A percentile compares a stretch with the other conserved stretches of the same genome.
These are phyloP conservation scores for Pachypeltis micranthus DNA, from an alignment of 1,140 invertebrate genomes.

Conservation along the genomic window DNA sequence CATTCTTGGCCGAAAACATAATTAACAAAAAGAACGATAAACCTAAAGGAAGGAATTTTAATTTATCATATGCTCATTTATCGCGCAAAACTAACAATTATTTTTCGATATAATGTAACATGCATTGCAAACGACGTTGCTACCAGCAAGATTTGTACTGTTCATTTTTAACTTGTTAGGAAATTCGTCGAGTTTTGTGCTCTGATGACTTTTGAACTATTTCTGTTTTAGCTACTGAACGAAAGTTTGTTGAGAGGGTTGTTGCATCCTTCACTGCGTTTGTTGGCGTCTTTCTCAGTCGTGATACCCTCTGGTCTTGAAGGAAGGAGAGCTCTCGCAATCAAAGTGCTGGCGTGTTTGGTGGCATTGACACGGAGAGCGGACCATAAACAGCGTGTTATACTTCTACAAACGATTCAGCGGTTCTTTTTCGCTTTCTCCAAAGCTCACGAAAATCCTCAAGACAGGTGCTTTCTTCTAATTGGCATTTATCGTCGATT, in stretches of 20 bases:
- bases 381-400: slow-evolving; percentile 67
- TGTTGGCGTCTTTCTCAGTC: slow-evolving; percentile 58
- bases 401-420: slow-evolving; percentile 56
- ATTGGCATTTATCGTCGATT: slow-evolving; percentile 17
- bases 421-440: slow-evolving; percentile 80
- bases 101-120: no score
- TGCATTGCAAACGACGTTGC: no score
- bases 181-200: no score
- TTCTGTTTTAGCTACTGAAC: slow-evolving; percentile 27
- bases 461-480: not conserved
- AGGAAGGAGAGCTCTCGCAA: slow-evolving; percentile 58
- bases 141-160: no score
- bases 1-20: no score
- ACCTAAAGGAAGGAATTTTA: no score
- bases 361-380: slow-evolving; percentile 66
- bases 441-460: slow-evolving; percentile 44
- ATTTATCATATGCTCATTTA: no score
- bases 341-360: slow-evolving; percentile 68
- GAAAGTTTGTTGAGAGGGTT: slow-evolving; percentile 64
- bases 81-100: no score
- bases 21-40: no score
- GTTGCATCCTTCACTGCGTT: slow-evolving; percentile 58
- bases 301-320: slow-evolving; percentile 64
- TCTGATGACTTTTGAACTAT: no score
- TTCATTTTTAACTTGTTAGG: no score